Evolutionary conservation across 2,888 invertebrate species (phyloP), one percentile per base, ranked within the genome.

Genomic region (Sthenelais limicola): DNA sequence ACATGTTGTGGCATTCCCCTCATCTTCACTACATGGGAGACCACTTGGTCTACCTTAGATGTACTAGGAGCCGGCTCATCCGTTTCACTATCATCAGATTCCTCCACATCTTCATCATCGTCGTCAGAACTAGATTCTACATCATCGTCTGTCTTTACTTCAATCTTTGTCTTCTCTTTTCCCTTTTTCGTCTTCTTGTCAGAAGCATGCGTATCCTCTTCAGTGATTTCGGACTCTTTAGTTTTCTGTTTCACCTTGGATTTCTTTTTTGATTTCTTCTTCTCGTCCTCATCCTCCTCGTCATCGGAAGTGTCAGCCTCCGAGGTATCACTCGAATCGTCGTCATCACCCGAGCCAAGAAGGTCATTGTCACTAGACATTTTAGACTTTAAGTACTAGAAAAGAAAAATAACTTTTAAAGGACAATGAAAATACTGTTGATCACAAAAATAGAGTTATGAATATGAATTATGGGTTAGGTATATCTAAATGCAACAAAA

Each of bases 1-100:
- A 92, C 92, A 83, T 91, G 93, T 78, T 91, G 93, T 1, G 94
- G 93, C 54, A 96, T 88, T 76, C 94, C 93, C 80, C 91, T 91
- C 67, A 96, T 89, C 91, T 95, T 92, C 3, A 94, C 89, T 15
- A 92, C 92, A 76, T 71, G 79, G 48, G 73, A 28, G 52, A 58
- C 71, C 4, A 7, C 52, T 52, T 21, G 21, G 9, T 52, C 9
- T 52, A 12, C 24, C 24, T 52, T 9, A 18, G 18, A 21, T 67
- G 28, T 9, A 18, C 24, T 28, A 51, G 68, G 5, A 51, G 12
- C n/a, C 15, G n/a, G 18, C 28, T 15, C 15, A 9, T 67, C 49
- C 51, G 15, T 12, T 9, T 49, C 48, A 12, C 84, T 47, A 66
- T 79, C 18, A 73, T 68, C 21, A 68, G 83, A 87, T 82, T 82